A percentile compares a stretch with the other conserved stretches of the same genome.
Conservation (phyloP, 2,888 invertebrate genomes). For the Rugalucina vietnamica region DNA sequence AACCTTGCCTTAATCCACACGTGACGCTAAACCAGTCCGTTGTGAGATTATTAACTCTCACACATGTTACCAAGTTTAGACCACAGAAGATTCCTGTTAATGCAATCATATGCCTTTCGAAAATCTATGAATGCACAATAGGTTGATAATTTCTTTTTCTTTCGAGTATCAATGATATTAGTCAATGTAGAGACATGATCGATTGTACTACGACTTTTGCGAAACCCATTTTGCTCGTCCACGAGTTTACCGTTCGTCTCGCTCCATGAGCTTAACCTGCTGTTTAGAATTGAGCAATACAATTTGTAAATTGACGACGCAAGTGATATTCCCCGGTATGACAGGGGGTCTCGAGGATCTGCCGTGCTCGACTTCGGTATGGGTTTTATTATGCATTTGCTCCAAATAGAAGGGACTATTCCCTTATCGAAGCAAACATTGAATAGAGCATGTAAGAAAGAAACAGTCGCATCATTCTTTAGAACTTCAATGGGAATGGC, state of each 20-base stretch:
- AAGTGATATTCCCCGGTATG: constrained; percentile 28
- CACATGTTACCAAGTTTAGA: too few relatives aligned
- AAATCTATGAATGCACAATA: constrained; percentile 33
- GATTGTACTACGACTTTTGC: constrained; percentile 1
- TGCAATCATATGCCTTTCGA: constrained; percentile 11
- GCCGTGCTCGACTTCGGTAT: constrained; percentile 8
- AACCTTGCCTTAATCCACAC: too few relatives aligned
- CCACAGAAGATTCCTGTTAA: too few relatives aligned
- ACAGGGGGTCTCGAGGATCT: constrained; percentile 17
- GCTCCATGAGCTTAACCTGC: background rate
- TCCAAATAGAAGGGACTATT: constrained; percentile 30
- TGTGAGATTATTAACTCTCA: too few relatives aligned
- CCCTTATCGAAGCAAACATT: constrained; percentile 35
- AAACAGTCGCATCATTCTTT: constrained; percentile 21
- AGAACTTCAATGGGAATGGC: constrained; percentile 20
- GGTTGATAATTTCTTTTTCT: constrained; percentile 9
- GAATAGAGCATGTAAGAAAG: constrained; percentile 17
- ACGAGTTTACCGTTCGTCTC: background rate
- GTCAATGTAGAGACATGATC: constrained; percentile 24
- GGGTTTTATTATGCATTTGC: constrained; percentile 28
- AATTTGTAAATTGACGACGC: constrained; percentile 17
- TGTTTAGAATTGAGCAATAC: constrained; percentile 26
- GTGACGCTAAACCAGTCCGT: too few relatives aligned
- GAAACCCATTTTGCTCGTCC: constrained; percentile 38
- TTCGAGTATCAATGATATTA: constrained; percentile 15